phyloP scores from a whole-genome alignment of 2,797 vertebrate species.

The Lepus townsendii region DNA sequence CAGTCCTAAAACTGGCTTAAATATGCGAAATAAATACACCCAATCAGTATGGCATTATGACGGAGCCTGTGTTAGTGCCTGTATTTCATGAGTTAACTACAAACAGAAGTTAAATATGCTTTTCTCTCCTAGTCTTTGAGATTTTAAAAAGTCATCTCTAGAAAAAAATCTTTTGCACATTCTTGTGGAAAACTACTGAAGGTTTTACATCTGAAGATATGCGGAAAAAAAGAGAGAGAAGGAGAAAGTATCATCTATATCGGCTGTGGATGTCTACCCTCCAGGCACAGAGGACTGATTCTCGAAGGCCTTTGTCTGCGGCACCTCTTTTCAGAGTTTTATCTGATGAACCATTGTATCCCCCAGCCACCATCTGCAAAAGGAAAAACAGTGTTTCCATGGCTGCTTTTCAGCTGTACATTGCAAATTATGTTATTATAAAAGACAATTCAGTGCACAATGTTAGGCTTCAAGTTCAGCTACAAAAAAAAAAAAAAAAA shows the following conservation, averaged over 20 bases:
- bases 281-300: conserved; percentile 57
- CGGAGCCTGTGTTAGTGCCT: not conserved
- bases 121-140: not conserved
- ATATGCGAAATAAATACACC: not conserved
- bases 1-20: not conserved
- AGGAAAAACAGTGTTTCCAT: conserved; percentile 44
- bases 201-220: conserved; percentile 41
- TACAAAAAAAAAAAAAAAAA: not conserved
- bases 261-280: not conserved
- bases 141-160: conserved; percentile 31
- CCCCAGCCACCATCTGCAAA: conserved; percentile 14
- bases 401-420: conserved; percentile 40
- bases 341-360: conserved; percentile 62
- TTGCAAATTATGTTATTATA: conserved; percentile 66
- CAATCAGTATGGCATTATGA: not conserved
- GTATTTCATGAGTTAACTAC: not conserved
- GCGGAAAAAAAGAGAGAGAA: not conserved
- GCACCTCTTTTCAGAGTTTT: conserved; percentile 44
- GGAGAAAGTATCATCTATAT: not conserved
- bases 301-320: not conserved
- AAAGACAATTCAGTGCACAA: conserved; percentile 59
- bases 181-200: conserved; percentile 68
- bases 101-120: conserved; percentile 4
- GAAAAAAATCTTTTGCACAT: not conserved
- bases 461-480: conserved; percentile 33